Percentiles rank a stretch among this genome's conserved stretches.
phyloP scores from a whole-genome alignment of 2,888 invertebrate genomes.

The Nomada ferruginata region DNA sequence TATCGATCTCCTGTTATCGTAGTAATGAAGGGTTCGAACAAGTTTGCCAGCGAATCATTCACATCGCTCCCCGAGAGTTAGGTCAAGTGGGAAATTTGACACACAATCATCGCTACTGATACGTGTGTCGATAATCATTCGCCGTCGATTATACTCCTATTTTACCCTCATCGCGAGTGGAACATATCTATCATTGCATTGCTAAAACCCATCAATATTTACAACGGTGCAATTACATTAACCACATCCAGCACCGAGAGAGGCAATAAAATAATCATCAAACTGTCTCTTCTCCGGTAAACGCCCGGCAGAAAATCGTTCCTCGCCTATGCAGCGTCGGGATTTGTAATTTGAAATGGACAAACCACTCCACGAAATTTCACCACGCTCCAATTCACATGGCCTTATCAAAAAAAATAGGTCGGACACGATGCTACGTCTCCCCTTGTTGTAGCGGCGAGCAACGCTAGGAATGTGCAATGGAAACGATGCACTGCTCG shows the following conservation, averaged over 20 bases:
- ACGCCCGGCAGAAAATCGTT: too few relatives aligned
- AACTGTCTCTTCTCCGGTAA: not conserved
- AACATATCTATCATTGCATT: not conserved
- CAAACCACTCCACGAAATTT: constrained; percentile 15
- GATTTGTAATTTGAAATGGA: constrained; percentile 21
- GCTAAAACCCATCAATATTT: not conserved
- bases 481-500: constrained; percentile 24
- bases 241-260: not conserved
- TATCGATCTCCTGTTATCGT: constrained; percentile 59
- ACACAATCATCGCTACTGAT: constrained; percentile 44
- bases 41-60: constrained; percentile 67
- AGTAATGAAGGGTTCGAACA: constrained; percentile 65
- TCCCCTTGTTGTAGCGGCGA: constrained; percentile 12
- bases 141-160: constrained; percentile 2
- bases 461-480: not conserved
- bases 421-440: constrained; percentile 1
- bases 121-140: constrained; percentile 43
- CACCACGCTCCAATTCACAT: constrained; percentile 13
- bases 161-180: not conserved
- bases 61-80: constrained; percentile 54
- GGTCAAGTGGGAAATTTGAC: constrained; percentile 72
- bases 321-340: not conserved
- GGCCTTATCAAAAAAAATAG: constrained; percentile 9
- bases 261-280: not conserved
- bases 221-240: not conserved